Conservation (phyloP, 2,888 invertebrate genomes). For the Merodon equestris region DNA sequence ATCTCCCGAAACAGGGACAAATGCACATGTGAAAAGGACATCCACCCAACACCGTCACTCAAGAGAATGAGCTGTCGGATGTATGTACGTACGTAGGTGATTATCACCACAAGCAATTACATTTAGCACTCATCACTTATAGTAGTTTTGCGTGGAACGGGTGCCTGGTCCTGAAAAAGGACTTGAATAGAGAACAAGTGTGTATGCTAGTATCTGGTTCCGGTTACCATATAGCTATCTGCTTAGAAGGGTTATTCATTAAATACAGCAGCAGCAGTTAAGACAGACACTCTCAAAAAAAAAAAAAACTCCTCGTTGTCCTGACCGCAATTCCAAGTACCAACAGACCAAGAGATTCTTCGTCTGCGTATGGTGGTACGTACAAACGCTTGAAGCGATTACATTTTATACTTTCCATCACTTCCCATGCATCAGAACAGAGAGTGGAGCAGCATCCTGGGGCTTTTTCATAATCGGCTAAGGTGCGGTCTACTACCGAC, state of each 20-base stretch:
- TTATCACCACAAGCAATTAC: slow-evolving; percentile 53
- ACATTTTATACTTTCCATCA: slow-evolving; percentile 52
- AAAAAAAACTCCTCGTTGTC: slow-evolving; percentile 15
- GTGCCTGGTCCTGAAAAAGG: background rate
- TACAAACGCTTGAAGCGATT: slow-evolving; percentile 41
- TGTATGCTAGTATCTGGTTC: too few species aligned
- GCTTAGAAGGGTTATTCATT: slow-evolving; percentile 25
- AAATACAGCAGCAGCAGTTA: slow-evolving; percentile 26
- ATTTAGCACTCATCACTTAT: slow-evolving; percentile 41
- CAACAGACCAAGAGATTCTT: slow-evolving; percentile 32
- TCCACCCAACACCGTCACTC: background rate
- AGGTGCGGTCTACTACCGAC: slow-evolving; percentile 35
- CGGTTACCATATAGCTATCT: too few species aligned
- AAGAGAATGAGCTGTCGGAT: too few species aligned
- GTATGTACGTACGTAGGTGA: slow-evolving; percentile 11
- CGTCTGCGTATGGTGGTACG: slow-evolving; percentile 7
- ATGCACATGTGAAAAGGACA: too few species aligned
- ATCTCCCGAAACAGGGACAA: too few species aligned
- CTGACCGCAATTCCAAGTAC: slow-evolving; percentile 54
- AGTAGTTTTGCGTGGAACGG: slow-evolving; percentile 28
- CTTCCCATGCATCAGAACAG: slow-evolving; percentile 29
- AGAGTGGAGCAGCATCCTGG: slow-evolving; percentile 13
- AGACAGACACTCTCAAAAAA: background rate
- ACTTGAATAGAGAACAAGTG: background rate
- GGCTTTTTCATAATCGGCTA: slow-evolving; percentile 45